Evolutionary conservation across 2,888 invertebrate species (phyloP), one percentile per base, ranked within the genome.

Genomic region (Hecatera dysodea): DNA sequence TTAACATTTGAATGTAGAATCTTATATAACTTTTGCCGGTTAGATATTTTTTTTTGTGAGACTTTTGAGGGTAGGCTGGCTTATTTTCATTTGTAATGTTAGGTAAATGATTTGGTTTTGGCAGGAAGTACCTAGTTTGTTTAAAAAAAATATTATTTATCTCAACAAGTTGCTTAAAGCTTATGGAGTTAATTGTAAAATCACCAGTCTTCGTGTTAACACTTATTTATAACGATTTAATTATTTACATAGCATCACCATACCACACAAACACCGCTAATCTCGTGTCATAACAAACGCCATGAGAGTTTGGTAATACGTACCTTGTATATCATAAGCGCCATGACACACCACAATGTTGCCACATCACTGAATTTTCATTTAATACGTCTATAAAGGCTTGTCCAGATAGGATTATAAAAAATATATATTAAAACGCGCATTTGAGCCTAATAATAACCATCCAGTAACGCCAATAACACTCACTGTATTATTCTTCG

Each of bases 1-100:
- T 65, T 76, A 77, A 81, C 79, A 71, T 84, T 83, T 85, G 68
- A 81, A 81, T 81, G 75, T 75, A 73, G 72, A 70, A 64, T 60
- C 52, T 70, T 85, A 80, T 72, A 64, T 52, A 61, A 57, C 75
- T 66, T 78, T 75, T 78, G 74, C 68, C 75, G 67, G 66, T 69
- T 68, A 36, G 22, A 42, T 56, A 64, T 64, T 67, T 70, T 67
- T 52, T 75, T 48, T 46, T 64, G 64, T 39, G 29, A 42, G 7
- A 19, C 11, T 2, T 77, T 67, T 55, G 5, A 46, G 22, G 33
- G 36, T 27, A 8, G 27, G 42, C 4, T n/a, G 48, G 78, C 27
- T 48, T 52, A 39, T 24, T 55, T 55, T 55, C 5, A n/a, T 61
- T 62, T 12, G n/a, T 39, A 50, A 33, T 48, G 5, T 44, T 52